These are phyloP conservation scores for Lepidotrigona ventralis DNA, from an alignment of 1,140 invertebrate genomes.

Conservation along the genomic window DNA sequence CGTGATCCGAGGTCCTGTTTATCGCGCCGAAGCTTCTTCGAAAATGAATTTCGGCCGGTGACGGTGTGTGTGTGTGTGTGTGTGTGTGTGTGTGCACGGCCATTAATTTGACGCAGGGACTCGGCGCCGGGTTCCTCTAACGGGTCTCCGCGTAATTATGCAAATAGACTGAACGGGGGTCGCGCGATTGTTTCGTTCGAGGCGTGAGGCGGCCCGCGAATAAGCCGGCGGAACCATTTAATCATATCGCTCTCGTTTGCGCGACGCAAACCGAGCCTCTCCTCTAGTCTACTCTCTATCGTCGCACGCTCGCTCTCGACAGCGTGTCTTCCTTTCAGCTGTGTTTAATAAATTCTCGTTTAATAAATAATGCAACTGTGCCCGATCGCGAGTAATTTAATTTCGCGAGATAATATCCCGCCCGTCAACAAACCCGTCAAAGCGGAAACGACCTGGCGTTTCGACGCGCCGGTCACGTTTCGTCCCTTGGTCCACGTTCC, in stretches of 20 bases:
- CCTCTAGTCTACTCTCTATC: too few relatives aligned
- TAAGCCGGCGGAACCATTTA: background rate
- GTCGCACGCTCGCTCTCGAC: too few relatives aligned
- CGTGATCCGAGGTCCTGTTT: slow-evolving; percentile 34
- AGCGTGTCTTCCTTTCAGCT: background rate
- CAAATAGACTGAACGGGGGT: slow-evolving; percentile 16
- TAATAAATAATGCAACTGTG: background rate
- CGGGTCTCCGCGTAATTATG: slow-evolving; percentile 37
- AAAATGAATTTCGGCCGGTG: slow-evolving; percentile 40
- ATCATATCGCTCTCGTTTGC: slow-evolving; percentile 12
- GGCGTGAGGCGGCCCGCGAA: background rate
- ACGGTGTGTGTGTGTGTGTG: background rate
- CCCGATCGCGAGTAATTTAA: slow-evolving; percentile 33
- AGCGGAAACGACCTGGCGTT: slow-evolving; percentile 6
- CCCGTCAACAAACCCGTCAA: slow-evolving; percentile 32
- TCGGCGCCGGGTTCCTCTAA: background rate
- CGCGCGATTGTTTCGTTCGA: slow-evolving; percentile 23
- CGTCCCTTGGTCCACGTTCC: background rate
- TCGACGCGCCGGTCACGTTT: background rate
- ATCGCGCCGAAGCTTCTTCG: slow-evolving; percentile 45
- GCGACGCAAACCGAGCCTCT: background rate
- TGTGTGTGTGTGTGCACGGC: background rate
- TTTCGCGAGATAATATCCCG: slow-evolving; percentile 27
- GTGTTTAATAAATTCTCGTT: slow-evolving; percentile 32
- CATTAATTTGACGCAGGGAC: slow-evolving; percentile 33